Evolutionary conservation across 23 tunicate species (phyloP).

Genomic region (Styela clava): DNA sequence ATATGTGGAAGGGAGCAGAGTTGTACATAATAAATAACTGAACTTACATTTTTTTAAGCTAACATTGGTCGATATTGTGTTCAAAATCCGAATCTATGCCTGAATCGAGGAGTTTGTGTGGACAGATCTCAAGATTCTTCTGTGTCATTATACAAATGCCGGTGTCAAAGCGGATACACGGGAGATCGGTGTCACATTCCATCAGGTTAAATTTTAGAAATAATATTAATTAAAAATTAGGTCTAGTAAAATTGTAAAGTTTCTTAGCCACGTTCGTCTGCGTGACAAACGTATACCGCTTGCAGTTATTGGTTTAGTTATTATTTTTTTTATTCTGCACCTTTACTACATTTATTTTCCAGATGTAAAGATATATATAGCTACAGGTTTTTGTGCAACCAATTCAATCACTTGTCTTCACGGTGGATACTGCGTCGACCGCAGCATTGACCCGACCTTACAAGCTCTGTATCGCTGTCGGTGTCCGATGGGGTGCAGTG

Average conservation of each 20-base stretch:
- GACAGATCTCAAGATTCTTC: background rate
- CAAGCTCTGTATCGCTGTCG: background rate
- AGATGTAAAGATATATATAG: background rate
- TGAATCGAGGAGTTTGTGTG: background rate
- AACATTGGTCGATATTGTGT: background rate
- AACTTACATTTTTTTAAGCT: too few species aligned
- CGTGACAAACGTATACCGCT: too few species aligned
- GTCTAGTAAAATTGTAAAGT: too few species aligned
- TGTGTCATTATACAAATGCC: background rate
- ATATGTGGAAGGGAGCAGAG: too few species aligned
- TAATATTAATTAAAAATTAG: too few species aligned
- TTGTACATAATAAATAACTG: too few species aligned
- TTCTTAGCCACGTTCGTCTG: too few species aligned
- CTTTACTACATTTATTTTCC: too few species aligned
- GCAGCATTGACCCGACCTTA: background rate
- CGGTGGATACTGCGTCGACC: conserved; percentile 4
- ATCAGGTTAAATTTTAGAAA: too few species aligned
- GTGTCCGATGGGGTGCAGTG: background rate
- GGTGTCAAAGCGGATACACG: background rate
- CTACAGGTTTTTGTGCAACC: background rate
- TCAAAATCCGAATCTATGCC: background rate
- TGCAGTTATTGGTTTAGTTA: too few species aligned
- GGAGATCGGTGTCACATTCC: background rate
- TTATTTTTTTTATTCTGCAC: too few species aligned
- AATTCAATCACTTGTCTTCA: conserved; percentile 1